Evolutionary conservation across 2,797 vertebrate species (phyloP), one percentile per base, ranked within the genome.

Genomic region (Salmo trutta): DNA sequence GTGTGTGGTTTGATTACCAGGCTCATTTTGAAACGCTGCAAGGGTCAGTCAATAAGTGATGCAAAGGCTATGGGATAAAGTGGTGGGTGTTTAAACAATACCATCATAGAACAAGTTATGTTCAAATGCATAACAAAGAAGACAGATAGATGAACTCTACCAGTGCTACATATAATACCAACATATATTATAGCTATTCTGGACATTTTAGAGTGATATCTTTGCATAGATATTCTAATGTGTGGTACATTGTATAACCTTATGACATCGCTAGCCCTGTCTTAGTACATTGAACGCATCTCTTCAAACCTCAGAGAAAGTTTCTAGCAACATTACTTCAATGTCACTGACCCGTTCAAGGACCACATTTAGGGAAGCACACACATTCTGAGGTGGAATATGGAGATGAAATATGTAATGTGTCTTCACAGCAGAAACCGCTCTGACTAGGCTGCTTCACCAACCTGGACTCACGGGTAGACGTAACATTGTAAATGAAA

Each of bases 391-490:
- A 88, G 90, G 89, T 91, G 88, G 87, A 88, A 82, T 82, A 80
- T 69, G 3, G 2, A 80, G 81, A 89, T 89, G 77, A 91, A 91
- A 90, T 88, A 85, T 90, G 89, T 84, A 90, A 90, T 87, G 81
- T 90, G 82, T 90, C 90, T 89, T 83, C 81, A 89, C 80, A 78
- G 86, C 84, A 82, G 85, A 85, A 21, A 90, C 77, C 36, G 74
- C 83, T 89, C 86, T 86, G 86, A 92, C 88, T 89, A 65, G 78
- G 83, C 82, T 86, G 90, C 88, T 91, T 91, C 89, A 87, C 90
- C 41, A 41, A 41, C 41, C 41, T 41, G 41, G 41, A 41, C 41
- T 41, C 41, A 41, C 2, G 41, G 8, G 41, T 41, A 41, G 41
- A 41, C 41, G 8, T 41, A 41, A 41, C 41, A 41, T 41, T 41